Conservation (phyloP, 2,888 invertebrate species). For the Dryobotodes eremita region DNA sequence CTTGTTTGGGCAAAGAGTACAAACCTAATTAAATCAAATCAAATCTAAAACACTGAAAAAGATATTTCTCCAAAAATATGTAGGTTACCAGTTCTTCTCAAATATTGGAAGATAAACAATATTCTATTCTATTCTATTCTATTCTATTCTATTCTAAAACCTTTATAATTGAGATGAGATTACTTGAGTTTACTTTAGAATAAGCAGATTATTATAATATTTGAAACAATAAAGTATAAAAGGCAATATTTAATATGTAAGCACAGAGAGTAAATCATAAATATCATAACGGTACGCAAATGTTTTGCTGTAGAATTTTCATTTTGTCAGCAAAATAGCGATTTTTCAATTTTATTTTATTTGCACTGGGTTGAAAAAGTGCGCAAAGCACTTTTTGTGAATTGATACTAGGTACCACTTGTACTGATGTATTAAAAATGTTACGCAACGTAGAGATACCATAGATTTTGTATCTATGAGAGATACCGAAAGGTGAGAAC, state of each 20-base stretch:
- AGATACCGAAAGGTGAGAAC: too few relatives aligned
- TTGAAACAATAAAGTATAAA: slow-evolving; percentile 14
- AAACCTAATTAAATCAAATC: background rate
- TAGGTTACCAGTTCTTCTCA: background rate
- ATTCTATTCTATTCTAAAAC: background rate
- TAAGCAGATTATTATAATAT: slow-evolving; percentile 32
- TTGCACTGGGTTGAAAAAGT: background rate
- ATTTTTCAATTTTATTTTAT: slow-evolving; percentile 6
- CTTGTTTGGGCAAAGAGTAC: background rate
- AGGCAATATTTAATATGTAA: background rate
- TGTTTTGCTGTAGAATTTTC: background rate
- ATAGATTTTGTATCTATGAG: too few relatives aligned
- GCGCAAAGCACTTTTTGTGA: background rate
- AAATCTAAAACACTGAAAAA: background rate
- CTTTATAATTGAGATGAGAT: background rate
- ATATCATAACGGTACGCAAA: slow-evolving; percentile 34
- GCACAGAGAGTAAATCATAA: slow-evolving; percentile 15
- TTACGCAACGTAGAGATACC: too few relatives aligned
- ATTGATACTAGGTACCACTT: background rate
- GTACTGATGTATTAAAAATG: background rate
- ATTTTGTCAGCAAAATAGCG: slow-evolving; percentile 17
- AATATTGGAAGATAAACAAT: background rate
- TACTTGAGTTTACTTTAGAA: background rate
- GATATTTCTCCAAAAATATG: background rate
- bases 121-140: background rate